Conservation (phyloP, 2,113 vertebrate species). For the Eretmochelys imbricata region DNA sequence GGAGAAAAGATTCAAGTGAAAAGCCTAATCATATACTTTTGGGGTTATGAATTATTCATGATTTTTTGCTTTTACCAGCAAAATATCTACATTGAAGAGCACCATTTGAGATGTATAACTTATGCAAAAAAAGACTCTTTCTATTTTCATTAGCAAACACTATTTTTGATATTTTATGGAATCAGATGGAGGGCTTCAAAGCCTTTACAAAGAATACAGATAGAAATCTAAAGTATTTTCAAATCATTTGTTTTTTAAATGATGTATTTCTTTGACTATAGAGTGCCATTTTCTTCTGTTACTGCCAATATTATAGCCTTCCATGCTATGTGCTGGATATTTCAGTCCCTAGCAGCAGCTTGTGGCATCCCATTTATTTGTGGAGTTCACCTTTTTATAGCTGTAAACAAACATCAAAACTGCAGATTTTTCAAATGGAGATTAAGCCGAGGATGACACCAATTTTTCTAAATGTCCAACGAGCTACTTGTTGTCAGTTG, state of each 20-base stretch:
- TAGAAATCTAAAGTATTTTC: background rate
- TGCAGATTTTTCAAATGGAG: background rate
- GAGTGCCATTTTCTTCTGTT: background rate
- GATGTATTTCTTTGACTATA: background rate
- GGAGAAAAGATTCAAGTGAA: background rate
- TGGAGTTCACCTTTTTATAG: background rate
- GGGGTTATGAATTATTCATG: background rate
- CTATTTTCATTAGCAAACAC: background rate
- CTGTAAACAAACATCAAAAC: background rate
- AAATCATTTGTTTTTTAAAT: background rate
- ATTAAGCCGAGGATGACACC: background rate
- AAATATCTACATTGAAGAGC: background rate
- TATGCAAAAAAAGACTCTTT: background rate
- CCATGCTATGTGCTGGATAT: background rate
- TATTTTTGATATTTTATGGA: slow-evolving; percentile 1
- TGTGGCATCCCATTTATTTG: background rate
- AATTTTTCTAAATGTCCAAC: background rate
- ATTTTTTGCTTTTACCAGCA: background rate
- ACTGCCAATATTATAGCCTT: background rate
- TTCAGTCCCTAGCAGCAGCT: background rate
- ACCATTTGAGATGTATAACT: background rate
- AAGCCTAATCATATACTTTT: background rate
- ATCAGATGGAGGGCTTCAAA: background rate
- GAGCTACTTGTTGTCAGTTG: background rate
- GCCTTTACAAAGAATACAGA: background rate